phyloP scores from a whole-genome alignment of 1,140 invertebrate genomes.

The Radopholus similis region DNA sequence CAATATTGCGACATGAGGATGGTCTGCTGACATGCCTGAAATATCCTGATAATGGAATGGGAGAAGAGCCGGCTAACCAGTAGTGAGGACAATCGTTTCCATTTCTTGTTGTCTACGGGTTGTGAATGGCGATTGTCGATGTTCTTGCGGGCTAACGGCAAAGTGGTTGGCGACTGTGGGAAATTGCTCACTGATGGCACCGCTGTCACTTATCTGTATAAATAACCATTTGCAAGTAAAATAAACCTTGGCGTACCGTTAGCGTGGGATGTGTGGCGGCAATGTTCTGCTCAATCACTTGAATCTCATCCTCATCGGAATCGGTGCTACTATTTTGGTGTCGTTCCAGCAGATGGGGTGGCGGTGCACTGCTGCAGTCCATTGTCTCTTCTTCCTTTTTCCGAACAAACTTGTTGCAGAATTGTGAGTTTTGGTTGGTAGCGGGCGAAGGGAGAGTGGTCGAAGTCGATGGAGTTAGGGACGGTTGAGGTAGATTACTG shows the following conservation, averaged over 20 bases:
- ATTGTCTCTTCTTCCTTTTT: not conserved
- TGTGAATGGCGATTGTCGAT: not conserved
- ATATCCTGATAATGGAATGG: not conserved
- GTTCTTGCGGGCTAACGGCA: not conserved
- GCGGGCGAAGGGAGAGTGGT: too few relatives aligned
- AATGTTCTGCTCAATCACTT: not conserved
- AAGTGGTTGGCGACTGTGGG: too few relatives aligned
- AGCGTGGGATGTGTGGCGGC: not conserved
- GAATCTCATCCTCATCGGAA: not conserved
- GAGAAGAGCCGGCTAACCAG: not conserved
- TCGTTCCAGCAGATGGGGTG: too few relatives aligned
- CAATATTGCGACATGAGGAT: not conserved
- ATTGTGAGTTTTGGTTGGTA: too few relatives aligned
- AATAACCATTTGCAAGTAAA: not conserved
- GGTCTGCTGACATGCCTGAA: not conserved
- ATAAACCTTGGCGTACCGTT: not conserved
- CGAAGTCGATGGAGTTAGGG: too few relatives aligned
- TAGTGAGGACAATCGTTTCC: not conserved
- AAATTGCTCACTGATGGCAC: not conserved
- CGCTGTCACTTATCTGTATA: not conserved
- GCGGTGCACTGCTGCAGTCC: not conserved
- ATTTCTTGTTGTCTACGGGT: not conserved
- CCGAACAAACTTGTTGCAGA: not conserved
- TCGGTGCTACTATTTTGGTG: not conserved
- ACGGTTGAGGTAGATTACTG: too few relatives aligned